Conservation (phyloP, 2,797 vertebrate species). For the Myotis planiceps region DNA sequence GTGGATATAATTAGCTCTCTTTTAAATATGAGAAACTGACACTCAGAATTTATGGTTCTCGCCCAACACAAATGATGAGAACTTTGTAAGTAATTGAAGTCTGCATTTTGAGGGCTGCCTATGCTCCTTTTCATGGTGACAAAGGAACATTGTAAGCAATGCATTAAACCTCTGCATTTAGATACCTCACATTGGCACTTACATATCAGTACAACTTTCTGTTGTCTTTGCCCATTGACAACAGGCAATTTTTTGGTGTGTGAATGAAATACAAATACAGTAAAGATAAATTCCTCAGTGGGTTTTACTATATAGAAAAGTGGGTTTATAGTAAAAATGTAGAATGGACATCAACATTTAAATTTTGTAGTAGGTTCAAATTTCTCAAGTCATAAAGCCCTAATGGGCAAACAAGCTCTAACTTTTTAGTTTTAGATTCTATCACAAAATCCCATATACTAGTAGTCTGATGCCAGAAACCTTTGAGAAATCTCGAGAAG, state of each 20-base stretch:
- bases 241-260: neutral
- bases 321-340: neutral
- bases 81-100: neutral
- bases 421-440: neutral
- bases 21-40: conserved; percentile 1
- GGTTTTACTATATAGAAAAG: neutral
- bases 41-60: neutral
- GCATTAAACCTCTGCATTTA: neutral
- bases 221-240: neutral
- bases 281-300: neutral
- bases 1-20: neutral
- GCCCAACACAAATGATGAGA: neutral
- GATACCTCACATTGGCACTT: neutral
- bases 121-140: neutral
- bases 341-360: neutral
- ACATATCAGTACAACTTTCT: neutral
- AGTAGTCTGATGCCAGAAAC: neutral
- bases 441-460: neutral
- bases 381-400: neutral
- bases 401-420: neutral
- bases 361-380: neutral
- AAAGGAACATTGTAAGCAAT: neutral
- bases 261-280: neutral
- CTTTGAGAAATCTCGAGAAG: neutral
- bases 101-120: neutral